Conservation (phyloP, 2,888 invertebrate species). For the Nephrotoma flavescens region DNA sequence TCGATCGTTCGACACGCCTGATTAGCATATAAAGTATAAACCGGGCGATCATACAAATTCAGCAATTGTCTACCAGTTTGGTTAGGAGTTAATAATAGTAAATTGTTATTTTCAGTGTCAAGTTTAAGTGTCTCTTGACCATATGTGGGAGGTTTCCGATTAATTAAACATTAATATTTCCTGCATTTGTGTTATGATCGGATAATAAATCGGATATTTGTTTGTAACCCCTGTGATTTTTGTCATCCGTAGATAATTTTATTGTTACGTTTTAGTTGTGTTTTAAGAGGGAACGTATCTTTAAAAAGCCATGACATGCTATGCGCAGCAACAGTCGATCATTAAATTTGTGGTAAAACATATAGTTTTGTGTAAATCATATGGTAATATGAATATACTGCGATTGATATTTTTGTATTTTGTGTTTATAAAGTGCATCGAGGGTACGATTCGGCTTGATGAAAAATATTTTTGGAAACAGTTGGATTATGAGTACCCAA, state of each 20-base stretch:
- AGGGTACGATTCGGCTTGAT: background rate
- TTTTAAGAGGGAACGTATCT: background rate
- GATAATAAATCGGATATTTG: too few relatives aligned
- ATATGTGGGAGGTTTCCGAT: too few relatives aligned
- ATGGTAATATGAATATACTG: background rate
- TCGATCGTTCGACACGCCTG: background rate
- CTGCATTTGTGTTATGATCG: too few relatives aligned
- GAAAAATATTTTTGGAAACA: conserved; percentile 62
- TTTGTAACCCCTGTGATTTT: background rate
- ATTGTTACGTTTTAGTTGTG: too few relatives aligned
- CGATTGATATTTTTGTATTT: background rate
- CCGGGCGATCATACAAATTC: too few relatives aligned
- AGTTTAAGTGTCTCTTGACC: too few relatives aligned
- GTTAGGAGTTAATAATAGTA: too few relatives aligned
- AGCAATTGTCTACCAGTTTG: too few relatives aligned
- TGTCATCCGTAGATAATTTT: background rate
- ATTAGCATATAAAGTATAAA: background rate
- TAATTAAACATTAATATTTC: too few relatives aligned
- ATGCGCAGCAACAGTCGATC: background rate
- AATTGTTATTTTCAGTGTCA: too few relatives aligned
- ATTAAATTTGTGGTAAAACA: background rate
- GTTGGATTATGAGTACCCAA: conserved; percentile 62
- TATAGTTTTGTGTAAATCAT: too few relatives aligned
- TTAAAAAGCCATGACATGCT: background rate
- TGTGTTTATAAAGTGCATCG: background rate